These are phyloP conservation scores for Pseudonaja textilis DNA, from an alignment of 2,113 vertebrate genomes.

Conservation along the genomic window DNA sequence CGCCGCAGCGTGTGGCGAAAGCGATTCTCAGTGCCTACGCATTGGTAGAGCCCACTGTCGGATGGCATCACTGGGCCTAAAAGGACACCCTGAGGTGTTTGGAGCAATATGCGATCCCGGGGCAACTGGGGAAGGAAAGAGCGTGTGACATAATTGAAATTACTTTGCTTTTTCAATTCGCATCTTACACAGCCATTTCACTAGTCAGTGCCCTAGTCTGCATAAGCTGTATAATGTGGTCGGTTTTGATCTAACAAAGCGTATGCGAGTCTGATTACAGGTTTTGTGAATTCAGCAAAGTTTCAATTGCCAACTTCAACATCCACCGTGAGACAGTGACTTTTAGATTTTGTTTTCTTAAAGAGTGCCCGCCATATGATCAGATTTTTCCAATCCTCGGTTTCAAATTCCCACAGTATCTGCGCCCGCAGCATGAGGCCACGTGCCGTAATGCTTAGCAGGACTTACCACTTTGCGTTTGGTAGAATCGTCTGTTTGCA, in stretches of 20 bases:
- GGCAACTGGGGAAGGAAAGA: conserved; percentile 5
- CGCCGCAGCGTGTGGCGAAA: conserved; percentile 79
- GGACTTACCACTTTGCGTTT: conserved; percentile 73
- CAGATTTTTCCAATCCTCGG: not conserved
- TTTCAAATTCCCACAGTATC: not conserved
- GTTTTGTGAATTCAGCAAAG: not conserved
- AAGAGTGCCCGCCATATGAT: not conserved
- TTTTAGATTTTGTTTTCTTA: not conserved
- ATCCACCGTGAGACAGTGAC: not conserved
- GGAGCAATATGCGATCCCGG: conserved; percentile 61
- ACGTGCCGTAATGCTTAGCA: rapidly evolving
- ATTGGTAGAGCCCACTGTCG: conserved; percentile 79
- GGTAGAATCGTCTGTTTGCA: conserved; percentile 70
- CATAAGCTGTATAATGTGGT: not conserved
- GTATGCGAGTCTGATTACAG: not conserved
- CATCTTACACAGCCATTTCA: not conserved
- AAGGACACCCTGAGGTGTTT: conserved; percentile 78
- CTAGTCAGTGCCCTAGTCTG: not conserved
- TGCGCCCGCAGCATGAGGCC: no score
- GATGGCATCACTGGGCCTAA: conserved; percentile 74
- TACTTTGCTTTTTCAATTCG: not conserved
- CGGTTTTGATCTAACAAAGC: not conserved
- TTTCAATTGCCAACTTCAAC: not conserved
- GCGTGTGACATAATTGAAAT: not conserved
- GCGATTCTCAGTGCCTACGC: conserved; percentile 80